Conservation (phyloP, 2,888 invertebrate species). For the Ennomos erosarius region DNA sequence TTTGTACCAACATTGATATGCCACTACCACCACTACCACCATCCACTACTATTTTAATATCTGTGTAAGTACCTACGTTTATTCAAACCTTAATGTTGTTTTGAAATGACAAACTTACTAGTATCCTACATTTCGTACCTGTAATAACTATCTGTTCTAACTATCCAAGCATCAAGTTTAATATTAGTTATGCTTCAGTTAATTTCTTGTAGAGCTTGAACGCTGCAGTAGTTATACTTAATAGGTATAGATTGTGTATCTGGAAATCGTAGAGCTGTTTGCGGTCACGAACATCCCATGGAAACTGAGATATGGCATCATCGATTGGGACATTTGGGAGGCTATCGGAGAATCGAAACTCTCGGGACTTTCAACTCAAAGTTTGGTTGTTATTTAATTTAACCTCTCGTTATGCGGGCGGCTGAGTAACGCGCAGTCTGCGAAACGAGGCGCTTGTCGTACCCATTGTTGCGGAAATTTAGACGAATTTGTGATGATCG, state of each 20-base stretch:
- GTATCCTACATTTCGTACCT: too few species aligned
- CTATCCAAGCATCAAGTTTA: conserved; percentile 17
- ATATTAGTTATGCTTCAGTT: conserved; percentile 16
- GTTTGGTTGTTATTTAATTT: conserved; percentile 81
- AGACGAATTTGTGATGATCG: conserved; percentile 79
- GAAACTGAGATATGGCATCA: conserved; percentile 35
- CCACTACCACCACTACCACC: too few species aligned
- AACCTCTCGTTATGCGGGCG: conserved; percentile 76
- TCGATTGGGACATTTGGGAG: conserved; percentile 17
- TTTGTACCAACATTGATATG: too few species aligned
- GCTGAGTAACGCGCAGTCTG: conserved; percentile 65
- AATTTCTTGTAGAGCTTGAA: conserved; percentile 22
- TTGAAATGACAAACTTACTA: too few species aligned
- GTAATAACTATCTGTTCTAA: neutral
- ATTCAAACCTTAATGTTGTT: too few species aligned
- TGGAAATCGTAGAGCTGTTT: conserved; percentile 53
- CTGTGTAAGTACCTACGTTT: too few species aligned
- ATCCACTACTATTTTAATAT: too few species aligned
- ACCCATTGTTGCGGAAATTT: conserved; percentile 78
- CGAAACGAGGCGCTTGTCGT: conserved; percentile 65
- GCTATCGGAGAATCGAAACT: conserved; percentile 19
- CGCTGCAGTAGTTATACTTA: conserved; percentile 9
- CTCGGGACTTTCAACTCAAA: conserved; percentile 43
- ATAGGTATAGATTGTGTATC: conserved; percentile 2
- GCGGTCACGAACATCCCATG: conserved; percentile 69